These are phyloP conservation scores for Pseudanteris insignis DNA, from an alignment of 2,888 invertebrate species.

Conservation along the genomic window DNA sequence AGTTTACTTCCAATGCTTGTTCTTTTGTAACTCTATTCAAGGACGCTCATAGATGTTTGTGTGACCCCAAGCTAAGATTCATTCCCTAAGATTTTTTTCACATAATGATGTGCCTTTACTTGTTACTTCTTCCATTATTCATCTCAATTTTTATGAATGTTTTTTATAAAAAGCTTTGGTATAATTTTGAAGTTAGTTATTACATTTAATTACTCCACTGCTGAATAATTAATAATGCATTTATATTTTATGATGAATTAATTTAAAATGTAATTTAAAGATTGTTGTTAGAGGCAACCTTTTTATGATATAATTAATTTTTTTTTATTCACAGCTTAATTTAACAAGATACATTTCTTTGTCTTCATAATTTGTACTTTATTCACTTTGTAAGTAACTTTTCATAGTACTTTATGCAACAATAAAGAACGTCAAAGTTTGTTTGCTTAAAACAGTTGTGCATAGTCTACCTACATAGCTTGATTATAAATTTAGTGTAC, in stretches of 20 bases:
- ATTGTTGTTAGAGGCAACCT: no score
- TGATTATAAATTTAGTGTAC: conserved; percentile 37
- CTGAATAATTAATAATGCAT: no score
- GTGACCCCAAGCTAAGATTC: conserved; percentile 38
- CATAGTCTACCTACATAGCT: conserved; percentile 11
- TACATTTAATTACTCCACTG: no score
- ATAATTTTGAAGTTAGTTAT: no score
- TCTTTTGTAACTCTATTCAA: conserved; percentile 34
- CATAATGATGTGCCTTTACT: conserved; percentile 30
- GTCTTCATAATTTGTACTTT: conserved; percentile 34
- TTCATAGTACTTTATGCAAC: conserved; percentile 28
- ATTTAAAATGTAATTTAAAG: no score
- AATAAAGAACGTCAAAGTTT: conserved; percentile 32
- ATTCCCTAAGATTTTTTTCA: conserved; percentile 33
- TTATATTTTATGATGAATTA: no score
- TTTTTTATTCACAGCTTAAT: conserved; percentile 25
- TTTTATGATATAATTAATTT: no score
- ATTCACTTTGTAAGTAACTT: conserved; percentile 32
- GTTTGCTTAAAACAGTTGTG: conserved; percentile 14
- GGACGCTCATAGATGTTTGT: conserved; percentile 32
- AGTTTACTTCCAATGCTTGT: conserved; percentile 34
- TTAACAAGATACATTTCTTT: conserved; percentile 9
- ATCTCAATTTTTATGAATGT: conserved; percentile 27
- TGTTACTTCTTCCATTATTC: conserved; percentile 40
- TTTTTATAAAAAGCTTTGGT: no score